Percentiles rank a stretch among this genome's conserved stretches.
phyloP scores from a whole-genome alignment of 2,113 vertebrate species.

The Agapornis roseicollis region DNA sequence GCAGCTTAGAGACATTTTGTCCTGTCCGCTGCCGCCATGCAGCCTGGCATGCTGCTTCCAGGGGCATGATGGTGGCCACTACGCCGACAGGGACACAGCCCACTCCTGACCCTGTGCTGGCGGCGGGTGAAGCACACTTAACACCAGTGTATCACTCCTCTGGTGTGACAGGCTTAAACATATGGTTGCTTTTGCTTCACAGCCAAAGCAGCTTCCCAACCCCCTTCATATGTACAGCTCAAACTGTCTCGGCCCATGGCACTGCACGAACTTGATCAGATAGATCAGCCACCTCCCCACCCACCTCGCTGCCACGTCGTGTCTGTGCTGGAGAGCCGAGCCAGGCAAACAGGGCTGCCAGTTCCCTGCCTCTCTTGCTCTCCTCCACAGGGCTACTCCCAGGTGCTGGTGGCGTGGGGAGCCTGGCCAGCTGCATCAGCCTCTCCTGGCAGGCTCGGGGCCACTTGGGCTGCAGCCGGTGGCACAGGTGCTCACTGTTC shows the following conservation, averaged over 20 bases:
- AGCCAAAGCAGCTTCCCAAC: neutral
- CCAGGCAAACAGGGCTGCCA: neutral
- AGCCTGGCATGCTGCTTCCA: neutral
- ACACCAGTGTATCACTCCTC: neutral
- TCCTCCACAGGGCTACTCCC: neutral
- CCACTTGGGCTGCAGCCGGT: neutral
- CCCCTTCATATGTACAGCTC: neutral
- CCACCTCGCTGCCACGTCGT: neutral
- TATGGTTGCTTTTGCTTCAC: neutral
- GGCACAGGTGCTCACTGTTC: neutral
- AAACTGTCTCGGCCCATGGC: neutral
- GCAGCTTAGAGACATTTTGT: neutral
- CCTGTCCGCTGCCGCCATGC: neutral
- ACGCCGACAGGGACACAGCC: neutral
- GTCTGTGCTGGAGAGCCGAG: neutral
- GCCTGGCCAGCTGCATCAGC: neutral
- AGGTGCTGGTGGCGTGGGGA: neutral
- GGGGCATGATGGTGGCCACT: neutral
- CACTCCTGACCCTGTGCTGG: neutral
- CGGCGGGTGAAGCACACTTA: neutral
- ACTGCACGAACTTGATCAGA: neutral
- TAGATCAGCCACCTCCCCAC: neutral
- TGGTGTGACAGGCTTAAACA: neutral
- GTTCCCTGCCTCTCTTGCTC: neutral
- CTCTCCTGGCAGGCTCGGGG: neutral